Evolutionary conservation across 2,888 invertebrate genomes (phyloP), one percentile per base, ranked within the genome.

Genomic region (Meloe dianella): DNA sequence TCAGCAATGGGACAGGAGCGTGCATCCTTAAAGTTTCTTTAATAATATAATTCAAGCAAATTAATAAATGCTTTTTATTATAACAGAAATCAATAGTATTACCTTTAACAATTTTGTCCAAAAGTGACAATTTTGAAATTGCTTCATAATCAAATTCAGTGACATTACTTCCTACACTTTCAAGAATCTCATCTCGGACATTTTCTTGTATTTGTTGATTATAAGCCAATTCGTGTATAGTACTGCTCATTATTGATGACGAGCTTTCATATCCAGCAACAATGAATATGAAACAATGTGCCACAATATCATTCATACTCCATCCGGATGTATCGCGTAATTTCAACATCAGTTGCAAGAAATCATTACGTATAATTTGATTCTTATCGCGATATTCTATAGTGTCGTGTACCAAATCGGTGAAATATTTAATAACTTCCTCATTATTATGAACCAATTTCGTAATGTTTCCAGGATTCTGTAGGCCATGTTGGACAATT

Each of bases 301-400:
- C 70, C 3, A 58, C 63, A 17, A 69, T 57, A 54, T 71, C 71
- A 14, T 70, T 60, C 2, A 70, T 8, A 0, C 61, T 69, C 14
- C 73, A 63, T 1, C 10, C 35, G 17, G 22, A 17, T 20, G 54
- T 32, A 17, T 57, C 58, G 24, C 56, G 56, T 20, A 64, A 27
- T 14, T 64, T 60, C n/a, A 64, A 35, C 61, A 88, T 78, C 7
- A 87, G 74, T 67, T 88, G 86, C 62, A 89, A 75, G 68, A 88
- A 88, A 77, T 87, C 88, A 63, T 86, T 85, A 3, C 86, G 78
- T 0, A 75, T 75, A 0, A 87, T 71, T 1, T 85, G 80, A 67
- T 85, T 83, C 41, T 81, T 79, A 66, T 84, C 83, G 9, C 87
- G 78, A 63, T 84, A 81, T 0, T 83, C 78, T 0, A 87, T 79